These are phyloP conservation scores for Dipus sagitta DNA, from an alignment of 2,797 vertebrate species.

Conservation along the genomic window DNA sequence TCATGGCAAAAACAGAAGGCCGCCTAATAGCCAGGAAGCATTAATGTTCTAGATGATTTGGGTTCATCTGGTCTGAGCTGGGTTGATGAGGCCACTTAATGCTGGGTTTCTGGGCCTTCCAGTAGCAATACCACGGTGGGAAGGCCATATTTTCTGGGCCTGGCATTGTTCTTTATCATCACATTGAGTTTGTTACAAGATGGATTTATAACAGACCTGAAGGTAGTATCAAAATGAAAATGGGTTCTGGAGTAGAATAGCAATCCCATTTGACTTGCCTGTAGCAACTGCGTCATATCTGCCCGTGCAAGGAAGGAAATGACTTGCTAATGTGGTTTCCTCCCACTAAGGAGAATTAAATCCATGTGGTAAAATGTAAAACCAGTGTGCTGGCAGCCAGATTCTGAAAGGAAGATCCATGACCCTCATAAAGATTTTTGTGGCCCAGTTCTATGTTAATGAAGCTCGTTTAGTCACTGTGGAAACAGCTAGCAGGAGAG, in stretches of 20 bases:
- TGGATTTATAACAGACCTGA: constrained; percentile 86
- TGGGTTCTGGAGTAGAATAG: constrained; percentile 84
- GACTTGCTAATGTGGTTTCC: constrained; percentile 86
- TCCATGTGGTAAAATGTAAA: constrained; percentile 85
- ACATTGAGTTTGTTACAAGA: constrained; percentile 82
- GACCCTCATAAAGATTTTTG: constrained; percentile 80
- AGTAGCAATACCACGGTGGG: neutral
- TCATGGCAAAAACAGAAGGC: constrained; percentile 70
- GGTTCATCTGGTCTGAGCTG: constrained; percentile 63
- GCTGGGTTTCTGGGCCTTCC: constrained; percentile 65
- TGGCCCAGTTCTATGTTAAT: constrained; percentile 83
- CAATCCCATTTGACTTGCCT: constrained; percentile 85
- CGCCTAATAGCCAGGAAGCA: constrained; percentile 67
- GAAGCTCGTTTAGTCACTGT: constrained; percentile 64
- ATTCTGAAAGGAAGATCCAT: constrained; percentile 82
- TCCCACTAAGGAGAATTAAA: constrained; percentile 86
- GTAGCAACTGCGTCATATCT: constrained; percentile 82
- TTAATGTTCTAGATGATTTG: constrained; percentile 66
- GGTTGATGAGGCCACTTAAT: constrained; percentile 66
- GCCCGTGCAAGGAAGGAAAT: constrained; percentile 84
- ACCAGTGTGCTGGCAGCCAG: constrained; percentile 85
- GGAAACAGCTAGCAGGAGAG: constrained; percentile 65
- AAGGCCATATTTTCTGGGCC: constrained; percentile 6
- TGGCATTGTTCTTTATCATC: constrained; percentile 62
- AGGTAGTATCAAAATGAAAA: constrained; percentile 85